A percentile compares a stretch with the other conserved stretches of the same genome.
Evolutionary conservation across 2,113 vertebrate species (phyloP).

Genomic region (Oreotragus oreotragus): DNA sequence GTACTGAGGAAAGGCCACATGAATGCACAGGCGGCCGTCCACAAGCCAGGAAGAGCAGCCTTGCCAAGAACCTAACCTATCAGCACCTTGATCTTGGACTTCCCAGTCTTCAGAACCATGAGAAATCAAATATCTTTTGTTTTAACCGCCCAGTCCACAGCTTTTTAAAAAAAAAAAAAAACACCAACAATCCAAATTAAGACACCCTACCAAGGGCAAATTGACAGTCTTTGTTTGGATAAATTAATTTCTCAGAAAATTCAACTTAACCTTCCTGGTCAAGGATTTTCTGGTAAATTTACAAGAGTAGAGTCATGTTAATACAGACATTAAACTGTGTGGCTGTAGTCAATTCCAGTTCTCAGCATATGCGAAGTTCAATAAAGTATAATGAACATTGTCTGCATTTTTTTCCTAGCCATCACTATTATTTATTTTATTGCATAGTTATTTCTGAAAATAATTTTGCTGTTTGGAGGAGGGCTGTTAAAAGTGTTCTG

Average conservation of each 20-base stretch:
- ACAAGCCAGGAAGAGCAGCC: neutral
- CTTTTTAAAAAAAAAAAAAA: no score
- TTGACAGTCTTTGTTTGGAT: neutral
- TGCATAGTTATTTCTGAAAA: slow-evolving; percentile 19
- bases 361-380: neutral
- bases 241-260: neutral
- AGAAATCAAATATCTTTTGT: neutral
- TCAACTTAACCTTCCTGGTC: neutral
- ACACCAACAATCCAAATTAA: neutral
- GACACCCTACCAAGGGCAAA: neutral
- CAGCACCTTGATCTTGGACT: neutral
- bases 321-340: neutral
- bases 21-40: neutral
- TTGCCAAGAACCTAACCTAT: neutral
- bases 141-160: neutral
- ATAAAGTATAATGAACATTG: neutral
- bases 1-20: neutral
- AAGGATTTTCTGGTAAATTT: neutral
- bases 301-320: neutral
- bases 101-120: neutral
- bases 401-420: neutral
- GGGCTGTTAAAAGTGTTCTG: neutral
- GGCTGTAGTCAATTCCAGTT: neutral
- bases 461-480: neutral
- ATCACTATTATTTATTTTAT: neutral